A percentile compares a stretch with the other conserved stretches of the same genome.
These are phyloP conservation scores for Amia ocellicauda DNA, from an alignment of 2,113 vertebrate genomes.

Conservation along the genomic window DNA sequence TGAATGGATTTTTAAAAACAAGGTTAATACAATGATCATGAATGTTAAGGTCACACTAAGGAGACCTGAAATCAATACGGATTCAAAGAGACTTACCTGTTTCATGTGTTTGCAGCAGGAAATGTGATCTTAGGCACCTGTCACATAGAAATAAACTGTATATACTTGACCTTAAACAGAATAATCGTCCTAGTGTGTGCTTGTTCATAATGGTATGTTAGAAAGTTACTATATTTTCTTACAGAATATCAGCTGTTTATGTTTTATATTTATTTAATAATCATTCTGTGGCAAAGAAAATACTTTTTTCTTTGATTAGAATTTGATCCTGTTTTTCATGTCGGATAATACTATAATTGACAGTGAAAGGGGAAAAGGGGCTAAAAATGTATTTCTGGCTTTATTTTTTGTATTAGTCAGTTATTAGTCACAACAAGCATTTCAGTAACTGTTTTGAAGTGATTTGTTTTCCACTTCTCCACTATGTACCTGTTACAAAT, in stretches of 20 bases:
- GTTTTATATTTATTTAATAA: slow-evolving; percentile 22
- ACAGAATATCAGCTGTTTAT: neutral
- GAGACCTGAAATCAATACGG: slow-evolving; percentile 57
- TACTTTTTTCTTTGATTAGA: slow-evolving; percentile 42
- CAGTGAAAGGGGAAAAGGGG: no score
- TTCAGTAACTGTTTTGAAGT: no score
- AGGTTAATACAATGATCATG: slow-evolving; percentile 72
- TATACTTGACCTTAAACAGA: no score
- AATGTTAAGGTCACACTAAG: slow-evolving; percentile 60
- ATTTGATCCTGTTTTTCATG: no score
- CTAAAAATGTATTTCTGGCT: no score
- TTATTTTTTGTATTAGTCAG: no score
- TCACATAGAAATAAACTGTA: neutral
- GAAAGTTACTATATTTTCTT: slow-evolving; percentile 13
- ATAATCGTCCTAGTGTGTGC: no score
- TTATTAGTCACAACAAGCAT: no score
- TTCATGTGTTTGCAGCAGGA: slow-evolving; percentile 37
- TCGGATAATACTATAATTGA: no score
- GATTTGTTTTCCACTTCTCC: no score
- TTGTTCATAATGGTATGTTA: slow-evolving; percentile 22
- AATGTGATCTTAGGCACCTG: neutral
- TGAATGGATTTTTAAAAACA: slow-evolving; percentile 59
- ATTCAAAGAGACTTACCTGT: slow-evolving; percentile 44
- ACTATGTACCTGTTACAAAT: no score
- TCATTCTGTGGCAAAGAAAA: no score